Percentiles rank a stretch among this genome's conserved stretches.
Conservation (phyloP, 2,888 invertebrate genomes). For the Hoplodrina ambigua region DNA sequence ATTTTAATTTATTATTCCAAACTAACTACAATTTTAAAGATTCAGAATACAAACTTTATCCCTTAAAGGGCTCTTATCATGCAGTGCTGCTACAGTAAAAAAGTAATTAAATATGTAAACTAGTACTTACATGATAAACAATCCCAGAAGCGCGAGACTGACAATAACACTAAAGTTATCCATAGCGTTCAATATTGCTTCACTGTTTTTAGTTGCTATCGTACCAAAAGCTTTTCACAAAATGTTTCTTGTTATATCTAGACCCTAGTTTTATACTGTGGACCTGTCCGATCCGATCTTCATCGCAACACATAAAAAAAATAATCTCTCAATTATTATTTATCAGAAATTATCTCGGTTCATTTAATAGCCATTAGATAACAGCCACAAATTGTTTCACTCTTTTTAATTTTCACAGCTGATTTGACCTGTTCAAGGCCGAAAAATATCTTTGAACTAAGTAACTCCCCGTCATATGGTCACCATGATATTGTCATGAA, state of each 20-base stretch:
- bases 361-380: constrained; percentile 34
- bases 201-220: constrained; percentile 36
- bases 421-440: neutral
- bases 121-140: constrained; percentile 47
- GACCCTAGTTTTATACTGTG: constrained; percentile 30
- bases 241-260: constrained; percentile 33
- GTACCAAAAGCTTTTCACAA: constrained; percentile 37
- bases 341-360: constrained; percentile 37
- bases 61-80: neutral
- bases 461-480: neutral
- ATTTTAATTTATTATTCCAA: no score
- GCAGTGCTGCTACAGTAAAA: constrained; percentile 10
- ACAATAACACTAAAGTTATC: constrained; percentile 1
- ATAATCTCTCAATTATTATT: constrained; percentile 36
- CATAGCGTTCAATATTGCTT: constrained; percentile 25
- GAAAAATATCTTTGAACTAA: neutral
- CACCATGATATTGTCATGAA: neutral
- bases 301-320: constrained; percentile 1
- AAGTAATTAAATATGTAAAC: neutral
- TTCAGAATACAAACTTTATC: neutral
- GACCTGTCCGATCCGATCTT: no score
- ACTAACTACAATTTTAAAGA: no score
- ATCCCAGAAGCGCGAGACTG: constrained; percentile 9
- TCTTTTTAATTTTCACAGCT: no score
- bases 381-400: no score